Base-by-base conservation (phyloP, 2,797 vertebrate genomes). In the Amblyopsis hoosieri region DNA sequence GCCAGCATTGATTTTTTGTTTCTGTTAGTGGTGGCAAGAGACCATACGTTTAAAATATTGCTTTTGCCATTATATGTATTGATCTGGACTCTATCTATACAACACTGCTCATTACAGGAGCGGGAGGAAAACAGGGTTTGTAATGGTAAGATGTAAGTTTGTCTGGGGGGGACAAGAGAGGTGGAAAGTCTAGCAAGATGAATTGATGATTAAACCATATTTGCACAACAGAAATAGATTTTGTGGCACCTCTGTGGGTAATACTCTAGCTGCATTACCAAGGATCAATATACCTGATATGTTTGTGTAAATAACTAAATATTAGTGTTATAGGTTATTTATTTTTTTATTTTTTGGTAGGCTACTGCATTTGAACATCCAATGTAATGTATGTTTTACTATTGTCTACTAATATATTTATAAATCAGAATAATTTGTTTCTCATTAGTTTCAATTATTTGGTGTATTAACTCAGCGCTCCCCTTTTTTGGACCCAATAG, bases 401-500 rank as follows among this genome's bases (percentile, higher is more conserved):
- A 3, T 29, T 29, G 23, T 29, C 23, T 29, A 29, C 23, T 5
- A 31, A 12, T 54, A n/a, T 54, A 10, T 47, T 47, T 4, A 10
- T 50, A 1, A 2, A 57, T 15, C 8, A 14, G 12, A 45, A 42
- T 8, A 4, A 10, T 45, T 33, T 4, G 11, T 47, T 47, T 47
- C 13, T 13, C 9, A 23, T 53, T 12, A 13, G 19, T 8, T 29
- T 29, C 23, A 29, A 29, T 4, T 29, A 29, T 29, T 29, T 29
- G 23, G 23, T 29, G 23, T 29, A 29, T 29, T 29, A 29, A 29
- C 23, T 29, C 1, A 15, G 0, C n/a, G 53, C 29, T 64, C 48
- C 23, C 0, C 37, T 57, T 59, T 48, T 63, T 9, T 63, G 12
- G 15, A 48, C 42, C 42, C 47, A 54, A 1, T 47, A 99, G 98